Conservation (phyloP, 2,113 vertebrate species). For the Colossoma macropomum region DNA sequence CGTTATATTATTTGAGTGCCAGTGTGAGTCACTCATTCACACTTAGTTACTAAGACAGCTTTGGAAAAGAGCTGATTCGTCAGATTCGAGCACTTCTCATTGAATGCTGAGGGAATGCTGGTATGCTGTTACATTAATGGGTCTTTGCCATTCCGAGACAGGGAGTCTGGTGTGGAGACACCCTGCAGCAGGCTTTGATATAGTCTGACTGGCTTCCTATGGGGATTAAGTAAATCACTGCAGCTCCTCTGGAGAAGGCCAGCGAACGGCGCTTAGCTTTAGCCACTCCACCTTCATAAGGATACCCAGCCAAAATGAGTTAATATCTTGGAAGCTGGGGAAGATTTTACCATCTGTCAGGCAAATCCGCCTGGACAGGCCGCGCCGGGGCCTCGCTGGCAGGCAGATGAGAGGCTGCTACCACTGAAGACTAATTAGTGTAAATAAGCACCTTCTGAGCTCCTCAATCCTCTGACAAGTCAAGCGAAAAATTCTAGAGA, state of each 20-base stretch:
- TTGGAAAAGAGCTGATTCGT: slow-evolving; percentile 20
- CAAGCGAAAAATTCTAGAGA: slow-evolving; percentile 49
- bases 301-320: slow-evolving; percentile 58
- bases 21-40: slow-evolving; percentile 3
- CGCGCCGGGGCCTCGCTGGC: slow-evolving; percentile 48
- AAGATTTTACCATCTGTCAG: slow-evolving; percentile 65
- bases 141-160: slow-evolving; percentile 39
- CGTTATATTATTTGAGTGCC: background rate
- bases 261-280: slow-evolving; percentile 41
- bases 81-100: slow-evolving; percentile 10
- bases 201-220: slow-evolving; percentile 33
- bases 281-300: slow-evolving; percentile 50
- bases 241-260: slow-evolving; percentile 38
- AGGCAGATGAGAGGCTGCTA: slow-evolving; percentile 52
- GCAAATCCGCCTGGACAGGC: slow-evolving; percentile 57
- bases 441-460: slow-evolving; percentile 61
- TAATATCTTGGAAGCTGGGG: slow-evolving; percentile 59
- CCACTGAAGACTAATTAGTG: slow-evolving; percentile 60
- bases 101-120: slow-evolving; percentile 16
- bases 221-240: slow-evolving; percentile 48
- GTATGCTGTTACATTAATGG: slow-evolving; percentile 41
- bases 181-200: slow-evolving; percentile 29
- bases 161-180: slow-evolving; percentile 39
- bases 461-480: slow-evolving; percentile 53
- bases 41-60: slow-evolving; percentile 29